Conservation (phyloP, 2,113 vertebrate genomes). For the Cynopterus brachyotis region DNA sequence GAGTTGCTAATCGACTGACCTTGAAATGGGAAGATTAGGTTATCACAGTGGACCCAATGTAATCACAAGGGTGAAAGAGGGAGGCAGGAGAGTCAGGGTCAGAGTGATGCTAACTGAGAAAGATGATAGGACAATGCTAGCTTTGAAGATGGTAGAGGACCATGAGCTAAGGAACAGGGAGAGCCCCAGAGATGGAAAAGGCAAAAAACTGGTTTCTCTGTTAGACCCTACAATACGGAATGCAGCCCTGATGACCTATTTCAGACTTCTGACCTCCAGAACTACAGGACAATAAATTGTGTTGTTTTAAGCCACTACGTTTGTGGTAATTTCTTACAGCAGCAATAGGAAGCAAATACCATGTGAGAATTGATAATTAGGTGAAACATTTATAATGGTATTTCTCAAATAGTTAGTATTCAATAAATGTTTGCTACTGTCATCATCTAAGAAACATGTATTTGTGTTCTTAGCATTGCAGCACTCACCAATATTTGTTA, state of each 20-base stretch:
- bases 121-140: background rate
- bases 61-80: background rate
- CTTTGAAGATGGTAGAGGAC: background rate
- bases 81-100: background rate
- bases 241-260: background rate
- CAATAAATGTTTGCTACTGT: background rate
- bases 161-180: background rate
- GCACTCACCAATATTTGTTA: background rate
- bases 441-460: background rate
- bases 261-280: background rate
- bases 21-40: background rate
- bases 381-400: background rate
- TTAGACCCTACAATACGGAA: background rate
- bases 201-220: background rate
- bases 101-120: background rate
- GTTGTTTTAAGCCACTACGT: background rate
- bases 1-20: background rate
- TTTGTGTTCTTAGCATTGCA: background rate
- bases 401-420: background rate
- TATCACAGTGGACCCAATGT: background rate
- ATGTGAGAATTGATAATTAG: background rate
- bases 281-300: background rate
- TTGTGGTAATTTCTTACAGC: background rate
- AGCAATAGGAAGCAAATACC: background rate
- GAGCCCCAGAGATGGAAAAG: background rate